Evolutionary conservation across 1,140 invertebrate genomes (phyloP).

Genomic region (Microplitis mediator): DNA sequence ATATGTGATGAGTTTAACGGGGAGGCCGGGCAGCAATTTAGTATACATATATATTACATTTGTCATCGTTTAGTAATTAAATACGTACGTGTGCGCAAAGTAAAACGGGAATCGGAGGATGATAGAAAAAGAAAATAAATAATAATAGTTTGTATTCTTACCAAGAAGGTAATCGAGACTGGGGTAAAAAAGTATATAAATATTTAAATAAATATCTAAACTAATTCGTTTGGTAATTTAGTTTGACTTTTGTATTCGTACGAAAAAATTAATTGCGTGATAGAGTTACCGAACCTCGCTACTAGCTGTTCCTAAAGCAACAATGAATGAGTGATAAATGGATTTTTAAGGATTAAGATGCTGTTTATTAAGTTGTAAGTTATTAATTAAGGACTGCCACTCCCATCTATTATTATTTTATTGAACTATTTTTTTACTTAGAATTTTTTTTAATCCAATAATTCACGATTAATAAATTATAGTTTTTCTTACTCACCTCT

Average conservation of each 20-base stretch:
- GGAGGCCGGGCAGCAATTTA: constrained; percentile 11
- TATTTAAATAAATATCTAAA: no score
- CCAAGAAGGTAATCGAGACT: background rate
- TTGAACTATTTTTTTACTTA: no score
- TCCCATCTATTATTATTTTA: no score
- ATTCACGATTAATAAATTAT: no score
- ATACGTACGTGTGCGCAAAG: constrained; percentile 57
- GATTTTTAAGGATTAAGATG: constrained; percentile 49
- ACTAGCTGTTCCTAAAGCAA: constrained; percentile 63
- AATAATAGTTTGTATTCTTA: background rate
- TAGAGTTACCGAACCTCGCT: constrained; percentile 63
- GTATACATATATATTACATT: constrained; percentile 34
- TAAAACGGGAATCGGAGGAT: constrained; percentile 17
- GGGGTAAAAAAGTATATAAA: constrained; percentile 1
- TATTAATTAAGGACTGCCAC: background rate
- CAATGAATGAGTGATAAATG: constrained; percentile 61
- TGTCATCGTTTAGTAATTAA: constrained; percentile 29
- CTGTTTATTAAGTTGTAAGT: constrained; percentile 48
- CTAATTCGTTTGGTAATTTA: no score
- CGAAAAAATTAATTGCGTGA: constrained; percentile 54
- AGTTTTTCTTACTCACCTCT: no score
- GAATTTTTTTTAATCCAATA: no score
- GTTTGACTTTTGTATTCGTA: no score
- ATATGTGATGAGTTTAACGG: background rate
- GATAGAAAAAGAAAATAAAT: background rate